phyloP scores from a whole-genome alignment of 2,113 vertebrate species.

The Pollachius pollachius region DNA sequence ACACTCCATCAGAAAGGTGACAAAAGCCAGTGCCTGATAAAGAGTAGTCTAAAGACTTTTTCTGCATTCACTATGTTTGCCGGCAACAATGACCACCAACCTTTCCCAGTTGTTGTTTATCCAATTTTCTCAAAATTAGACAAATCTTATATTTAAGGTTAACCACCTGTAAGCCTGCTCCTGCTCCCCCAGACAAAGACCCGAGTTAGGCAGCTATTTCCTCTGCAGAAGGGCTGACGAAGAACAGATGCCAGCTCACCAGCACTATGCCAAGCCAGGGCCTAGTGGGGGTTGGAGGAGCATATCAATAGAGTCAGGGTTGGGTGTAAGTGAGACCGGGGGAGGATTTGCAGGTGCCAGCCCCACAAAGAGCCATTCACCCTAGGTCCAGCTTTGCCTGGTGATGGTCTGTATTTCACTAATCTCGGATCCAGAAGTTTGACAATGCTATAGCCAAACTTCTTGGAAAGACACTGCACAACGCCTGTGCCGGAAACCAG shows the following conservation, averaged over 20 bases:
- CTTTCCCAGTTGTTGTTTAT: too few species aligned
- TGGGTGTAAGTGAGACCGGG: slow-evolving; percentile 6
- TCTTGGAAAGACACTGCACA: too few species aligned
- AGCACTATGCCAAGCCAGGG: slow-evolving; percentile 48
- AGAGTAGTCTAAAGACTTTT: too few species aligned
- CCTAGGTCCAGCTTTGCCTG: slow-evolving; percentile 28
- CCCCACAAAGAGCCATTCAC: slow-evolving; percentile 72
- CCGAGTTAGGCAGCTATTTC: slow-evolving; percentile 41
- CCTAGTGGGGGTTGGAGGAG: slow-evolving; percentile 57
- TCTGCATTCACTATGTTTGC: too few species aligned
- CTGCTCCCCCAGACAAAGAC: slow-evolving; percentile 51
- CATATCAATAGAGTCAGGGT: slow-evolving; percentile 66
- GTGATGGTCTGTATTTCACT: neutral
- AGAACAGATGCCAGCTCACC: slow-evolving; percentile 62
- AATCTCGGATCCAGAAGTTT: too few species aligned
- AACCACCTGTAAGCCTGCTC: slow-evolving; percentile 18
- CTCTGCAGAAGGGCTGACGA: slow-evolving; percentile 47
- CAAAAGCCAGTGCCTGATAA: too few species aligned
- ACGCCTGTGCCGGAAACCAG: too few species aligned
- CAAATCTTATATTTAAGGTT: slow-evolving; percentile 23
- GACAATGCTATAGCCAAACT: too few species aligned
- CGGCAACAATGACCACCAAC: too few species aligned
- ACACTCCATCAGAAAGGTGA: too few species aligned
- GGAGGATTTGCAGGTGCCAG: slow-evolving; percentile 70
- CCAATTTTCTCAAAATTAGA: slow-evolving; percentile 4